phyloP scores from a whole-genome alignment of 2,113 vertebrate genomes.

The Serinus canaria region DNA sequence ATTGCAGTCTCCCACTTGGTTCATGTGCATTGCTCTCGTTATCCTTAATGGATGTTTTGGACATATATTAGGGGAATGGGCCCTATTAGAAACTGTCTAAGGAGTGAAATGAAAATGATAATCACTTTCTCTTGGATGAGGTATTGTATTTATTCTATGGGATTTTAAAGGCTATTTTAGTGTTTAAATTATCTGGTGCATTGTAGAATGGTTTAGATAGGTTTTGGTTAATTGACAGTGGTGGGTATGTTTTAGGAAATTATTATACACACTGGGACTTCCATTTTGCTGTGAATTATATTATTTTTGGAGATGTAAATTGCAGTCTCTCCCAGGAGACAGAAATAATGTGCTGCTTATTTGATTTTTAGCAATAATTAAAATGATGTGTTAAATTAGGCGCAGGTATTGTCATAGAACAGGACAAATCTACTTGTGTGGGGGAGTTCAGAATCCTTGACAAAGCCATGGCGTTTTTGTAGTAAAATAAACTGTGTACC shows the following conservation, averaged over 20 bases:
- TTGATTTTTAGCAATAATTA: constrained; percentile 50
- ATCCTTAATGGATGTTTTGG: not conserved
- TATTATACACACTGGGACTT: not conserved
- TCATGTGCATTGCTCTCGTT: not conserved
- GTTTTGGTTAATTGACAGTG: constrained; percentile 41
- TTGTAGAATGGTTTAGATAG: constrained; percentile 22
- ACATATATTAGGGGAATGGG: not conserved
- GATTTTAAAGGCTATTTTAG: constrained; percentile 45
- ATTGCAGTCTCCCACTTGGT: not conserved
- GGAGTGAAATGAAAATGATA: constrained; percentile 37
- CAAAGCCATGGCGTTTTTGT: fast-evolving
- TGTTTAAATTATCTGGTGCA: constrained; percentile 30
- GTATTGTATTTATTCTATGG: constrained; percentile 36
- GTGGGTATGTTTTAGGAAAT: constrained; percentile 37
- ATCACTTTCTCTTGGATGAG: constrained; percentile 34
- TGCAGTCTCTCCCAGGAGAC: not conserved
- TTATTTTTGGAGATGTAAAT: constrained; percentile 49
- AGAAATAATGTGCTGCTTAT: not conserved
- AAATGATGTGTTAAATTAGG: constrained; percentile 6
- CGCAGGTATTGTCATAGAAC: not conserved
- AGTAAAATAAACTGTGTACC: not conserved
- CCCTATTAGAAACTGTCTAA: not conserved
- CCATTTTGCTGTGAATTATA: constrained; percentile 33
- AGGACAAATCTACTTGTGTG: not conserved
- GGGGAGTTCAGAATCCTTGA: not conserved